Base-by-base conservation (phyloP, 2,888 invertebrate species). In the Parelbella ahira region DNA sequence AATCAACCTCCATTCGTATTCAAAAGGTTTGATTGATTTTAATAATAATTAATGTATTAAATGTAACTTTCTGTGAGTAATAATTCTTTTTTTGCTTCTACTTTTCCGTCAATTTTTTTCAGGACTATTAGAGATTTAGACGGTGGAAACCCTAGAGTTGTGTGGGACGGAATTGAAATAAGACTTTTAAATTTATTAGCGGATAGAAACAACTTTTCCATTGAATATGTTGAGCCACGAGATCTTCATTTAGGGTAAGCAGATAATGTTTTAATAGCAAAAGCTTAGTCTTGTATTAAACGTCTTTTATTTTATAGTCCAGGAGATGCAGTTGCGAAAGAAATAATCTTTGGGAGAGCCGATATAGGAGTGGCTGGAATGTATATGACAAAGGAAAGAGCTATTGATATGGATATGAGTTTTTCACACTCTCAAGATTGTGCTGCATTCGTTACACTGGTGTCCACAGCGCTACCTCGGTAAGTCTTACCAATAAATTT, bases 391-490 rank as follows among this genome's bases (percentile, higher is more conserved):
- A 62, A 60, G 7, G 90, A 91, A 36, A 78, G 90, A 43, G 49
- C 73, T 4, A 58, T 62, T 1, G 63, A 76, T 4, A 88, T 92
- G 50, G 93, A 93, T 48, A 88, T 92, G 65, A 90, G 92, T 0
- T 76, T 88, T 30, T 82, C 91, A 0, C 93, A 94, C 70, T 90
- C 92, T 1, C 89, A 90, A 45, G 95, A 95, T 61, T 95, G 94
- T 66, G 94, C 94, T 2, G 88, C 91, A 1, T 95, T 94, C 62
- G 90, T 94, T 30, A 93, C 94, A 0, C 69, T 93, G 2, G 91
- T 93, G 45, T 94, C 94, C 1, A 93, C 93, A 29, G 94, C 95
- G 2, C 74, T 95, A 41, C 94, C 94, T 13, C 91, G 93, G 93
- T 81, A 54, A 6, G 32, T 44, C 12, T 15, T 5, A 20, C 4